These are phyloP conservation scores for Heliocidaris tuberculata DNA, from an alignment of 35 echinoderm and acorn worm genomes.

Conservation along the genomic window DNA sequence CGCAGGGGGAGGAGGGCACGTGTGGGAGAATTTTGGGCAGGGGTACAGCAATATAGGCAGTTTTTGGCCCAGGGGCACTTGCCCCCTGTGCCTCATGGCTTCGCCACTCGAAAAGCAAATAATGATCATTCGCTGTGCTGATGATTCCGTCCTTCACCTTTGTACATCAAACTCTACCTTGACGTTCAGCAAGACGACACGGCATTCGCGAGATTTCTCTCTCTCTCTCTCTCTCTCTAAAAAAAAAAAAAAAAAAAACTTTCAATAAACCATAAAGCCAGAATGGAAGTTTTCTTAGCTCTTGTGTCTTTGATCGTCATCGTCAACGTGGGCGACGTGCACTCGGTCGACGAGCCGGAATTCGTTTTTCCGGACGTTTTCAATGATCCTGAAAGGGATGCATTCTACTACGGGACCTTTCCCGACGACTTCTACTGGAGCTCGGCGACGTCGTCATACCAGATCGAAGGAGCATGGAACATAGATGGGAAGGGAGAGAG, in stretches of 20 bases:
- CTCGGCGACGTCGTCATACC: constrained; percentile 76
- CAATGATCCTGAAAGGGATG: constrained; percentile 71
- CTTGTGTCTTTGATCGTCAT: not conserved
- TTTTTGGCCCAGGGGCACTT: too few species aligned
- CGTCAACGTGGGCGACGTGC: not conserved
- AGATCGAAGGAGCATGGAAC: constrained; percentile 85
- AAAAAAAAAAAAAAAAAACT: not conserved
- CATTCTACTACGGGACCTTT: constrained; percentile 65
- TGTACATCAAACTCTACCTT: not conserved
- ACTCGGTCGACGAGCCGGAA: constrained; percentile 6
- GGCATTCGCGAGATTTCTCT: not conserved
- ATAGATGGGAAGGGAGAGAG: constrained; percentile 63
- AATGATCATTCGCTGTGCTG: not conserved
- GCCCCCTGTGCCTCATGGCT: too few species aligned
- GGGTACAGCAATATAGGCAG: too few species aligned
- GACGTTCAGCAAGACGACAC: not conserved
- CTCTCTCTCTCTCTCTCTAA: too few species aligned
- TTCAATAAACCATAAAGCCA: not conserved
- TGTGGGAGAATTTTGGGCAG: too few species aligned
- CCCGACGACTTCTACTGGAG: constrained; percentile 77
- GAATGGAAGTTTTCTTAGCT: not conserved
- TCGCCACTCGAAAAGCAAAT: not conserved
- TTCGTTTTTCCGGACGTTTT: constrained; percentile 75
- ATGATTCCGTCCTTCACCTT: not conserved
- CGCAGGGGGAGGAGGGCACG: too few species aligned